A percentile compares a stretch with the other conserved stretches of the same genome.
Evolutionary conservation across 2,888 invertebrate species (phyloP).

Genomic region (Dasypolia templi): DNA sequence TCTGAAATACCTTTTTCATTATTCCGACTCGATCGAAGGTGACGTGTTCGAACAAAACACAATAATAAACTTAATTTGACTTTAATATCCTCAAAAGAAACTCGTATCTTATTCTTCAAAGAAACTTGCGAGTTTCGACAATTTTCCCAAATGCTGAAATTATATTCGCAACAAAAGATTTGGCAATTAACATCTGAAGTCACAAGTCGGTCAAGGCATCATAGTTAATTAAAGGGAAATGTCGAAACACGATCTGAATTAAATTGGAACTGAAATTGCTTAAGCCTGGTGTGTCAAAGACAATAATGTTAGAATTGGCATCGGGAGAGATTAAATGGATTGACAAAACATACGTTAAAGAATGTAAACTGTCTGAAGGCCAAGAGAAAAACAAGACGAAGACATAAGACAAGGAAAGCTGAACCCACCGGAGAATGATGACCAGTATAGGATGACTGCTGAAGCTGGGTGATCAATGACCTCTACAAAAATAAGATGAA

Average conservation of each 20-base stretch:
- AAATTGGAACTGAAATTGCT: constrained; percentile 4
- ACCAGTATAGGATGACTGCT: too few relatives aligned
- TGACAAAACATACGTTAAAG: not conserved
- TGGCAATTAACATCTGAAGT: constrained; percentile 47
- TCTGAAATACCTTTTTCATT: not conserved
- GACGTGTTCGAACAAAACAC: not conserved
- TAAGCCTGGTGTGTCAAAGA: constrained; percentile 1
- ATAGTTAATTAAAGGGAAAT: constrained; percentile 43
- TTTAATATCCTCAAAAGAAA: constrained; percentile 7
- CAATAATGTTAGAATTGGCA: not conserved
- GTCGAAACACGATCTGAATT: constrained; percentile 34
- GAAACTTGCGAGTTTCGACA: constrained; percentile 22
- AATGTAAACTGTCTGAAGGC: not conserved
- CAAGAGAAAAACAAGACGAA: not conserved
- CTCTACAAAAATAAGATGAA: not conserved
- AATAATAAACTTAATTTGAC: constrained; percentile 8
- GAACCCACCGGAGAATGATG: not conserved
- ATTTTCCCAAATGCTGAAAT: constrained; percentile 40
- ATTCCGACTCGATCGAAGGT: not conserved
- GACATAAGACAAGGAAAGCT: not conserved
- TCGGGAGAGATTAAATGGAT: not conserved
- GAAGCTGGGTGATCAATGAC: not conserved
- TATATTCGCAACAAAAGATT: constrained; percentile 44
- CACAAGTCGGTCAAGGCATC: constrained; percentile 56
- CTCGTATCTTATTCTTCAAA: constrained; percentile 4